Conservation (phyloP, 1,140 invertebrate species). For the Drosophila tani region DNA sequence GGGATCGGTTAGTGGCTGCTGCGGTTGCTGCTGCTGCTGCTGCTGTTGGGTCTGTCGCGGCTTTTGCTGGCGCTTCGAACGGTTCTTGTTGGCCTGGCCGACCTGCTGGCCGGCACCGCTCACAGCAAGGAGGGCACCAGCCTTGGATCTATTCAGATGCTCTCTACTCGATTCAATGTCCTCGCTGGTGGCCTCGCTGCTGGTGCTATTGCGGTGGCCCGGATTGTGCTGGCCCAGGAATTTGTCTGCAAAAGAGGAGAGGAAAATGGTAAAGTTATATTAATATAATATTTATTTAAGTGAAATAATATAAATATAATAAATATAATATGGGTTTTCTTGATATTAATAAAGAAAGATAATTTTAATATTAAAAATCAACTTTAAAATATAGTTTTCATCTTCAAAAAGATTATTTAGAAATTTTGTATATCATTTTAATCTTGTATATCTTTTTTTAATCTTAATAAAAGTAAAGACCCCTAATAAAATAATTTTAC, state of each 20-base stretch:
- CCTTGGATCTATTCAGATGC: constrained; percentile 56
- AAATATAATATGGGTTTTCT: neutral
- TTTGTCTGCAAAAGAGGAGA: constrained; percentile 64
- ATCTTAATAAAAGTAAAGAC: too few relatives aligned
- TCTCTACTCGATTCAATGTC: constrained; percentile 76
- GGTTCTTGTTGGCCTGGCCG: constrained; percentile 17
- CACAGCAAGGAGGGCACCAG: constrained; percentile 6
- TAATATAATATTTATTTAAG: neutral
- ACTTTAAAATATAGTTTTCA: too few relatives aligned
- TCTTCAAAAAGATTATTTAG: too few relatives aligned
- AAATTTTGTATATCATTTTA: too few relatives aligned
- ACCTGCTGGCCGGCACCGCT: constrained; percentile 16
- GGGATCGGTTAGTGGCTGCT: neutral
- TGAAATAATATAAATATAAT: neutral
- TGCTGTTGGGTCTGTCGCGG: constrained; percentile 4
- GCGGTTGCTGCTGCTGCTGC: constrained; percentile 18
- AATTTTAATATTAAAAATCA: too few relatives aligned
- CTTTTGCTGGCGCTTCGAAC: constrained; percentile 63
- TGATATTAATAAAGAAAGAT: too few relatives aligned
- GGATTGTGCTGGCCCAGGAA: constrained; percentile 72
- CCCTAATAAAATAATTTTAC: too few relatives aligned
- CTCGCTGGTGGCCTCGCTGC: constrained; percentile 80
- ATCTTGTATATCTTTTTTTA: too few relatives aligned
- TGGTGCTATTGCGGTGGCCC: constrained; percentile 79
- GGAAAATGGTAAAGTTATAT: neutral